A percentile compares a stretch with the other conserved stretches of the same genome.
phyloP scores from a whole-genome alignment of 1,140 invertebrate species.

The Papilio helenus region DNA sequence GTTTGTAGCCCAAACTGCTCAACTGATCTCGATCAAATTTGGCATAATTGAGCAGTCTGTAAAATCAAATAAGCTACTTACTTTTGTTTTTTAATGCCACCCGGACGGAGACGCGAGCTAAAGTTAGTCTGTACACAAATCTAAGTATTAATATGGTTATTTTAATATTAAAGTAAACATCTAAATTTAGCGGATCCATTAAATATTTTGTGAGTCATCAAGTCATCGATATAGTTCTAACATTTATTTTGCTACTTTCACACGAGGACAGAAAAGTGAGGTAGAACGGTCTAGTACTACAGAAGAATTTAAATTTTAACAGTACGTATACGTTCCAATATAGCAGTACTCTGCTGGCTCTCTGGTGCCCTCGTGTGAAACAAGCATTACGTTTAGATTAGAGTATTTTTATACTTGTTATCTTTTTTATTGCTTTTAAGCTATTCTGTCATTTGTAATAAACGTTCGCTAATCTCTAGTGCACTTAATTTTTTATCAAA shows the following conservation, averaged over 20 bases:
- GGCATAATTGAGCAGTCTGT: no score
- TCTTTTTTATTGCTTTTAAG: not conserved
- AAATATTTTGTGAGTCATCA: not conserved
- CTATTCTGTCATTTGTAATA: not conserved
- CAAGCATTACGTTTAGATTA: not conserved
- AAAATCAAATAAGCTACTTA: no score
- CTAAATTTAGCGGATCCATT: not conserved
- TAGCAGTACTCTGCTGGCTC: no score
- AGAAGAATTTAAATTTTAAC: no score
- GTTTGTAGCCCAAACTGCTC: no score
- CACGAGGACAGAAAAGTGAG: no score
- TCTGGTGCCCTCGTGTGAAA: no score
- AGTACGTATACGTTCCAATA: no score
- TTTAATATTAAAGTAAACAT: slow-evolving; percentile 17
- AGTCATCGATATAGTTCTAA: slow-evolving; percentile 1
- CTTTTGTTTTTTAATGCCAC: no score
- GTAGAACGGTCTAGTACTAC: no score
- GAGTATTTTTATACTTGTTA: not conserved
- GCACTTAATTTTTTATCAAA: not conserved
- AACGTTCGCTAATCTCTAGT: not conserved
- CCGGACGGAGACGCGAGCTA: no score
- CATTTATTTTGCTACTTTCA: not conserved
- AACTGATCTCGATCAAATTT: no score
- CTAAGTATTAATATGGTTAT: not conserved
- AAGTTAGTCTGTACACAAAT: not conserved